Evolutionary conservation across 2,888 invertebrate genomes (phyloP).

Genomic region (Mellilla xanthometata): DNA sequence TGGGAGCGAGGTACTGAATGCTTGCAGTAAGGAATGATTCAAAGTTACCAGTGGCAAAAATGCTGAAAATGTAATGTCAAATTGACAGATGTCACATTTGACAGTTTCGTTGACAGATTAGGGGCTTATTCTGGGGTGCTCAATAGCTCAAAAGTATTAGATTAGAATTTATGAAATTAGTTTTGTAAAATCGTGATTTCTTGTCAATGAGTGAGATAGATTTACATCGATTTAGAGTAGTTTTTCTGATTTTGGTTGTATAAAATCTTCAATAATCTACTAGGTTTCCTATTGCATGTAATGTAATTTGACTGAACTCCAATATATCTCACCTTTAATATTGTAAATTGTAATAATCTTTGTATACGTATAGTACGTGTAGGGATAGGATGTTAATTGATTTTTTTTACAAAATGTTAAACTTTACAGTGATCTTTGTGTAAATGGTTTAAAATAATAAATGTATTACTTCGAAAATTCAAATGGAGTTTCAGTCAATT

Average conservation of each 20-base stretch:
- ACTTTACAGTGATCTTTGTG: slow-evolving; percentile 70
- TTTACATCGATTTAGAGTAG: slow-evolving; percentile 44
- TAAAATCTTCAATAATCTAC: slow-evolving; percentile 28
- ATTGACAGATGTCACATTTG: slow-evolving; percentile 67
- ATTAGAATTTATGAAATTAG: slow-evolving; percentile 31
- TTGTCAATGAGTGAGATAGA: slow-evolving; percentile 71
- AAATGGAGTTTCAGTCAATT: slow-evolving; percentile 82
- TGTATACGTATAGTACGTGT: slow-evolving; percentile 45
- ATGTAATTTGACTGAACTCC: slow-evolving; percentile 79
- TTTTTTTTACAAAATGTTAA: slow-evolving; percentile 69
- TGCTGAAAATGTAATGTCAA: slow-evolving; percentile 55
- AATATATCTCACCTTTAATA: slow-evolving; percentile 51
- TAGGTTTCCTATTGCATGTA: slow-evolving; percentile 33
- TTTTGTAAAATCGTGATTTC: slow-evolving; percentile 50
- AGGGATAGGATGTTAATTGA: slow-evolving; percentile 81
- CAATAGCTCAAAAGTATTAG: slow-evolving; percentile 30
- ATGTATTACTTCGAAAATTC: slow-evolving; percentile 71
- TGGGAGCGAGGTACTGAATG: slow-evolving; percentile 56
- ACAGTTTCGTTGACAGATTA: slow-evolving; percentile 53
- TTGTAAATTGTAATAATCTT: slow-evolving; percentile 47
- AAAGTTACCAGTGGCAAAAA: slow-evolving; percentile 49
- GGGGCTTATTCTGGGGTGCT: slow-evolving; percentile 28
- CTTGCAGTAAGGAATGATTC: slow-evolving; percentile 51
- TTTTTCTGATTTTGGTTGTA: slow-evolving; percentile 44
- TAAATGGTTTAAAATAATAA: slow-evolving; percentile 76